These are phyloP conservation scores for Elmis aenea DNA, from an alignment of 2,888 invertebrate species.

Conservation along the genomic window DNA sequence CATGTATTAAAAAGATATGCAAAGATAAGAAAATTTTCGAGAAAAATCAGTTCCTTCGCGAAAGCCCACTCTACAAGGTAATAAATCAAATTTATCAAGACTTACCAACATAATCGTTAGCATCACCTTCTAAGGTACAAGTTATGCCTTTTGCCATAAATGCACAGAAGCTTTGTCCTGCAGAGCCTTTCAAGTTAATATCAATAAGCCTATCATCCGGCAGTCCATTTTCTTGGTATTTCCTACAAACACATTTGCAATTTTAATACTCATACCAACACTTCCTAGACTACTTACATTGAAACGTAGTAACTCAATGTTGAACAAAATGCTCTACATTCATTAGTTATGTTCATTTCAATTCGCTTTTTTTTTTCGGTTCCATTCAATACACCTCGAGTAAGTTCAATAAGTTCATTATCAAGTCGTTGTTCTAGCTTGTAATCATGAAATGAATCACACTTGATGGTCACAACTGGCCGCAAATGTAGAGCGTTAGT, in stretches of 20 bases:
- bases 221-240: conserved; percentile 81
- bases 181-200: conserved; percentile 83
- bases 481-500: conserved; percentile 86
- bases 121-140: conserved; percentile 90
- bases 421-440: conserved; percentile 80
- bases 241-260: conserved; percentile 51
- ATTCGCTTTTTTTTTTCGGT: conserved; percentile 63
- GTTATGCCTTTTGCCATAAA: conserved; percentile 88
- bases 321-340: conserved; percentile 87
- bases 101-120: conserved; percentile 95
- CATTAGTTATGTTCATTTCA: conserved; percentile 79
- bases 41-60: too few relatives aligned
- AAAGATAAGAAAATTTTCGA: too few relatives aligned
- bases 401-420: conserved; percentile 67
- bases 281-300: too few relatives aligned
- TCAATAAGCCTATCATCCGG: conserved; percentile 72
- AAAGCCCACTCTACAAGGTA: too few relatives aligned
- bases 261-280: too few relatives aligned
- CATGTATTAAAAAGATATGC: too few relatives aligned
- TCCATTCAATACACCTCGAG: conserved; percentile 71
- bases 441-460: conserved; percentile 88
- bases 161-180: conserved; percentile 98
- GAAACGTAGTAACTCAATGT: conserved; percentile 94
- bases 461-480: conserved; percentile 84
- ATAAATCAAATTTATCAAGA: conserved; percentile 11